A percentile compares a stretch with the other conserved stretches of the same genome.
Conservation (phyloP, 2,888 invertebrate species). For the Drosophila trichaetosa region DNA sequence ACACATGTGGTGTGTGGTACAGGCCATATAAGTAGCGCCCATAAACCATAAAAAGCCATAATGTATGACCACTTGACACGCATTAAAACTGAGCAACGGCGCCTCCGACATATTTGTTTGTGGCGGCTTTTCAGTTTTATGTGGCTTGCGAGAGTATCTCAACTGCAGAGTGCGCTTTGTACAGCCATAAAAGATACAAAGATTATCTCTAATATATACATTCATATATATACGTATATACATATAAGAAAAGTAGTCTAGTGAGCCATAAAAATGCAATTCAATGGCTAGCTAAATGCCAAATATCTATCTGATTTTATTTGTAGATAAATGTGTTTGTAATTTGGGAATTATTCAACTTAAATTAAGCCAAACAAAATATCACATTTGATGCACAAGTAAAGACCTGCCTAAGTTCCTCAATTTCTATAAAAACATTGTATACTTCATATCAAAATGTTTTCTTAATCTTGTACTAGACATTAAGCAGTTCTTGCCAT, state of each 20-base stretch:
- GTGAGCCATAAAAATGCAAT: not conserved
- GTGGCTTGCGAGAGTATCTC: constrained; percentile 5
- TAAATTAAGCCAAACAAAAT: not conserved
- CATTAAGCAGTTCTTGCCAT: not conserved
- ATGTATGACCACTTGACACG: constrained; percentile 74
- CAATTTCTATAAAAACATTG: not conserved
- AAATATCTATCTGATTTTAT: not conserved
- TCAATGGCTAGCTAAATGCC: not conserved
- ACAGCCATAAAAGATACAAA: not conserved
- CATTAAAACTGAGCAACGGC: constrained; percentile 59
- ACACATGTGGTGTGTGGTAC: not conserved
- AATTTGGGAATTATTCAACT: not conserved
- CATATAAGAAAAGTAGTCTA: not conserved
- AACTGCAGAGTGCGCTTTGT: constrained; percentile 13
- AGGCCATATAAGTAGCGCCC: constrained; percentile 60
- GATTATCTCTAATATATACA: not conserved
- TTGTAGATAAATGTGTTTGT: not conserved
- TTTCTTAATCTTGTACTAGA: not conserved
- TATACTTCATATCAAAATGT: not conserved
- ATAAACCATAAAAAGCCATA: constrained; percentile 72
- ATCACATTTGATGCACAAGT: not conserved
- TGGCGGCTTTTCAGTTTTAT: constrained; percentile 19
- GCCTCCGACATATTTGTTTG: constrained; percentile 15
- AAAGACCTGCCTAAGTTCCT: not conserved
- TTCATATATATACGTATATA: not conserved